phyloP scores from a whole-genome alignment of 2,797 vertebrate genomes.

The Poliocrania exsul region DNA sequence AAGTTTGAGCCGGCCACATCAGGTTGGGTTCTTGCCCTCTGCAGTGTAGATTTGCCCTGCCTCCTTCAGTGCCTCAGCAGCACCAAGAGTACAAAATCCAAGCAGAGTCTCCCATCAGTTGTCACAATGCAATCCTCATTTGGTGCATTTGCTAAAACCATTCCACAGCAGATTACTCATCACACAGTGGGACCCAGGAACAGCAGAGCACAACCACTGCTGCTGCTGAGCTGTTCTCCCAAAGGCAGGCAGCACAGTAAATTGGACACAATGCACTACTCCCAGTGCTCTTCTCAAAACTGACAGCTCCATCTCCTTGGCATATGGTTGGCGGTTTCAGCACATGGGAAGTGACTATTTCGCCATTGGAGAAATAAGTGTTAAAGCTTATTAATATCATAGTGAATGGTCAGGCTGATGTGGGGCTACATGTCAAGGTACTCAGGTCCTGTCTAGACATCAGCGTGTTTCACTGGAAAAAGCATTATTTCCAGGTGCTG shows the following conservation, averaged over 20 bases:
- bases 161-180: not conserved
- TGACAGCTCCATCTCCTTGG: not conserved
- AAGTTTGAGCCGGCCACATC: not conserved
- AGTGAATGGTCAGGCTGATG: not conserved
- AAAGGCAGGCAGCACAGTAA: not conserved
- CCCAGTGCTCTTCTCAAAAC: not conserved
- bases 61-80: not conserved
- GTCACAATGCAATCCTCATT: not conserved
- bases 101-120: not conserved
- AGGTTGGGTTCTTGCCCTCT: not conserved
- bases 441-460: not conserved
- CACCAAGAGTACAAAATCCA: not conserved
- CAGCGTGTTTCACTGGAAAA: not conserved
- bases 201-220: not conserved
- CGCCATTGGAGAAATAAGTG: not conserved
- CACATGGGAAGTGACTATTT: not conserved
- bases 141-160: not conserved
- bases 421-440: not conserved
- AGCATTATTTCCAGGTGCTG: not conserved
- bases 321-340: not conserved
- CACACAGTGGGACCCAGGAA: not conserved
- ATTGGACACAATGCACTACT: not conserved
- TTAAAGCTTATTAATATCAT: not conserved
- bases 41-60: not conserved
- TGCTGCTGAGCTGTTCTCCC: not conserved